These are phyloP conservation scores for Diabrotica undecimpunctata DNA, from an alignment of 1,140 invertebrate genomes.

Conservation along the genomic window DNA sequence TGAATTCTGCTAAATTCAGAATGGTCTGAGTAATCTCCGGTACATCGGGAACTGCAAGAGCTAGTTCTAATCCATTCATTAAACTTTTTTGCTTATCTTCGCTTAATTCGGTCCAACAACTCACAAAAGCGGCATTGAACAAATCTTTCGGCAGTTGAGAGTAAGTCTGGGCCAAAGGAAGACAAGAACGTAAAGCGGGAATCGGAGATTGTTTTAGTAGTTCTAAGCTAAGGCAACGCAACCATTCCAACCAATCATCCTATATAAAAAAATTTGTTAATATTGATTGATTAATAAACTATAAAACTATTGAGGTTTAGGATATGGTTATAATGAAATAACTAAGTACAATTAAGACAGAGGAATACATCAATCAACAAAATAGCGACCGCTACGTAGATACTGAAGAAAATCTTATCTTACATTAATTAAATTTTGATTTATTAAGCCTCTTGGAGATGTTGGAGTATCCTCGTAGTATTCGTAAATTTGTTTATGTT, in stretches of 20 bases:
- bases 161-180: slow-evolving; percentile 90
- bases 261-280: neutral
- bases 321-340: too few relatives aligned
- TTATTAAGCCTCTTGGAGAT: too few relatives aligned
- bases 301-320: too few relatives aligned
- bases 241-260: slow-evolving; percentile 98
- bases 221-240: slow-evolving; percentile 85
- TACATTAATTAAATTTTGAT: too few relatives aligned
- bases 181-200: slow-evolving; percentile 86
- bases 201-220: slow-evolving; percentile 94
- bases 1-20: slow-evolving; percentile 97
- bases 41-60: slow-evolving; percentile 86
- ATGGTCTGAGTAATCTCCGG: slow-evolving; percentile 98
- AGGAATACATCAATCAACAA: too few relatives aligned
- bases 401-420: too few relatives aligned
- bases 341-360: too few relatives aligned
- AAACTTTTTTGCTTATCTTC: slow-evolving; percentile 80
- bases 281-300: too few relatives aligned
- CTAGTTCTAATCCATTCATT: slow-evolving; percentile 82
- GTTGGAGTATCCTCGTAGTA: too few relatives aligned
- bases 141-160: slow-evolving; percentile 89
- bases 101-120: slow-evolving; percentile 95
- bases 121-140: slow-evolving; percentile 98
- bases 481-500: too few relatives aligned
- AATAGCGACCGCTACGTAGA: too few relatives aligned